Evolutionary conservation across 2,113 vertebrate species (phyloP).

Genomic region (Theropithecus gelada): DNA sequence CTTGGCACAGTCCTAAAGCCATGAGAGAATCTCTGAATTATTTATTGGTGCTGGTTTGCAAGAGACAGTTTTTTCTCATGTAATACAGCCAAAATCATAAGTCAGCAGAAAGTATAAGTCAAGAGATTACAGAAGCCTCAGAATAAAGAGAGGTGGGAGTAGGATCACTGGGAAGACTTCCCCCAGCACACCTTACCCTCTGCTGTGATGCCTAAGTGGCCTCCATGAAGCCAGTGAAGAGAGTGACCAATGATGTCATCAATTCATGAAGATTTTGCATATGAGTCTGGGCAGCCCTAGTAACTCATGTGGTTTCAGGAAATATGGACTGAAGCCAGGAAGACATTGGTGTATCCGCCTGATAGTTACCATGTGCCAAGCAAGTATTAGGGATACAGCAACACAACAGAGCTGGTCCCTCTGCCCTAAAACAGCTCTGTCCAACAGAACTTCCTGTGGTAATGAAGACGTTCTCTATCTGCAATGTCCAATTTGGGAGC

Average conservation of each 20-base stretch:
- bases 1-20: not conserved
- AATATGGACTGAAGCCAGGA: not conserved
- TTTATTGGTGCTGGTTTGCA: not conserved
- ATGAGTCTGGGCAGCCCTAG: not conserved
- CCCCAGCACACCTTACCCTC: not conserved
- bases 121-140: not conserved
- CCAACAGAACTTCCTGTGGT: not conserved
- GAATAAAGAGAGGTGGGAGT: not conserved
- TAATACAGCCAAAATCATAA: not conserved
- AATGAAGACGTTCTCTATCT: not conserved
- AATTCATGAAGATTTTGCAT: not conserved
- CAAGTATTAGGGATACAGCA: not conserved
- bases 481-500: not conserved
- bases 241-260: not conserved
- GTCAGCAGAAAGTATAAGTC: not conserved
- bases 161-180: not conserved
- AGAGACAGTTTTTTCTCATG: not conserved
- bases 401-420: no score
- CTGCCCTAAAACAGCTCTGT: not conserved
- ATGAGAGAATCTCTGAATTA: not conserved
- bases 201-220: not conserved
- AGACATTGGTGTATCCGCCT: not conserved
- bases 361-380: not conserved
- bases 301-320: not conserved
- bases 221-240: not conserved